Evolutionary conservation across 2,888 invertebrate species (phyloP).

Genomic region (Melangyna quadrimaculata): DNA sequence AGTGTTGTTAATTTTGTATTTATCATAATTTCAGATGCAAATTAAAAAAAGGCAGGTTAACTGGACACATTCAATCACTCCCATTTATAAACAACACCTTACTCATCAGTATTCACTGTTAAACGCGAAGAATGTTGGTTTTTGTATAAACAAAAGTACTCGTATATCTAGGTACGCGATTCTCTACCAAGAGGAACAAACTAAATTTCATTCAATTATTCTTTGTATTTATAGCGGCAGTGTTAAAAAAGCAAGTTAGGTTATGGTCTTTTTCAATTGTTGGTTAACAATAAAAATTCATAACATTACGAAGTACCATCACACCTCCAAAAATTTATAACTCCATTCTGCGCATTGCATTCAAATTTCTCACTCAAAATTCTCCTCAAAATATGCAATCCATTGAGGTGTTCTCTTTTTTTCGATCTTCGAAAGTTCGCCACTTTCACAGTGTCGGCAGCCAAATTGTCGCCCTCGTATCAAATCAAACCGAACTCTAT

Average conservation of each 20-base stretch:
- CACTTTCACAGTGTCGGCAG: constrained; percentile 15
- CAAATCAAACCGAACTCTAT: constrained; percentile 24
- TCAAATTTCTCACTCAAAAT: constrained; percentile 1
- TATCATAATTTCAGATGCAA: neutral
- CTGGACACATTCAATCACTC: neutral
- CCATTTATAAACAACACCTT: neutral
- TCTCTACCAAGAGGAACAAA: too few relatives aligned
- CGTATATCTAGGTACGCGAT: too few relatives aligned
- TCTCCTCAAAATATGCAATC: constrained; percentile 35
- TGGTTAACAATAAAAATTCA: neutral
- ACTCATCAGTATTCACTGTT: too few relatives aligned
- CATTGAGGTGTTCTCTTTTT: neutral
- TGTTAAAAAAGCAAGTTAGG: too few relatives aligned
- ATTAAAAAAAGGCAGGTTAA: neutral
- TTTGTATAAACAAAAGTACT: neutral
- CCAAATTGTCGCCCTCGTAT: constrained; percentile 14
- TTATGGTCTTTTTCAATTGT: too few relatives aligned
- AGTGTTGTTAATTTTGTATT: neutral
- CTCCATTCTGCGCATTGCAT: constrained; percentile 2
- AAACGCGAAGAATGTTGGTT: neutral
- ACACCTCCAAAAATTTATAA: neutral
- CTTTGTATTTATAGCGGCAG: too few relatives aligned
- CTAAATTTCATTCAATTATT: too few relatives aligned
- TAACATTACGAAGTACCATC: neutral
- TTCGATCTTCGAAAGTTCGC: constrained; percentile 60